Conservation (phyloP, 1,140 invertebrate species). For the Phocides pigmalion region DNA sequence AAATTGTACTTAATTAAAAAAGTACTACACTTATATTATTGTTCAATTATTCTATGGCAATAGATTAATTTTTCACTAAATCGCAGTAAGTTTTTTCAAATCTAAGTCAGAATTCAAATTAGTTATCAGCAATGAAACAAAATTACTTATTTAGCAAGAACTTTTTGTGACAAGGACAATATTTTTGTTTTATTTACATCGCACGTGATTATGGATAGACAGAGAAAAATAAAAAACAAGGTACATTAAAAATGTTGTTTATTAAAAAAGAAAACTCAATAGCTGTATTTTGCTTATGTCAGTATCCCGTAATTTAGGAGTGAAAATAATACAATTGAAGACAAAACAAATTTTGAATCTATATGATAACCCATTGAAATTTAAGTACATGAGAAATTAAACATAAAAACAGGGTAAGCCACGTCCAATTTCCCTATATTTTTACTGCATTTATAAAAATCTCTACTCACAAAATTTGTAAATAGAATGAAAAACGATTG, state of each 20-base stretch:
- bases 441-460: too few species aligned
- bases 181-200: too few species aligned
- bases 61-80: too few species aligned
- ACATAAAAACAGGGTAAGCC: too few species aligned
- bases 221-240: background rate
- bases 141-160: background rate
- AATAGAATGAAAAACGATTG: background rate
- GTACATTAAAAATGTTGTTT: slow-evolving; percentile 17
- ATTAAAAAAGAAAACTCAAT: slow-evolving; percentile 19
- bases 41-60: too few species aligned
- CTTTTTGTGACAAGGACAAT: background rate
- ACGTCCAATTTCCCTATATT: too few species aligned
- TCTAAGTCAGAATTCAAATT: background rate
- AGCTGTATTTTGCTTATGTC: slow-evolving; percentile 5
- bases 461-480: slow-evolving; percentile 1
- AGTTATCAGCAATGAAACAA: background rate
- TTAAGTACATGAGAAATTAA: too few species aligned
- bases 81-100: too few species aligned
- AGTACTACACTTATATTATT: too few species aligned
- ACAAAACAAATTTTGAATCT: too few species aligned
- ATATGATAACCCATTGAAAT: too few species aligned
- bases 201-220: background rate
- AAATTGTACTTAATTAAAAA: too few species aligned
- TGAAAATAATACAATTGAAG: background rate
- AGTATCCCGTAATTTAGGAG: slow-evolving; percentile 4